Evolutionary conservation across 2,888 invertebrate genomes (phyloP).

Genomic region (Dolichomitus sp.): DNA sequence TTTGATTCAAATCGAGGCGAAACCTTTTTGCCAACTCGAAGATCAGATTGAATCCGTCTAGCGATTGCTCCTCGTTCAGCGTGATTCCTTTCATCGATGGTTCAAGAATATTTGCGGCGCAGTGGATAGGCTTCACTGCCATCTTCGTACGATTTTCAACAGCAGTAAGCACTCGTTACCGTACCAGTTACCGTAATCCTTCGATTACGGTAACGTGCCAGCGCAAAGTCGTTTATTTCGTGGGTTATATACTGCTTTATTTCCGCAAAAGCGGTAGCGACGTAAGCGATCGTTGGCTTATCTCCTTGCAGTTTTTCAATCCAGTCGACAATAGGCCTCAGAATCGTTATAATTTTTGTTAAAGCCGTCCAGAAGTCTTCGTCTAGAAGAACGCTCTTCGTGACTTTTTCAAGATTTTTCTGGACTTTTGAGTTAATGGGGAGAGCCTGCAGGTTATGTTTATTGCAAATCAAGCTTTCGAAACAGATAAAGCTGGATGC

Average conservation of each 20-base stretch:
- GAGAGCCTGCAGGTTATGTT: neutral
- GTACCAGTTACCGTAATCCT: no score
- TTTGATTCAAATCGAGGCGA: conserved; percentile 3
- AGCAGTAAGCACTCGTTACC: conserved; percentile 11
- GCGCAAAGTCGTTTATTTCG: conserved; percentile 16
- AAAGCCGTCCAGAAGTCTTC: no score
- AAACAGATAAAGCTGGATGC: conserved; percentile 56
- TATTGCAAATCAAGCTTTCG: conserved; percentile 53
- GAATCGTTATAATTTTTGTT: no score
- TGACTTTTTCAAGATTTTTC: no score
- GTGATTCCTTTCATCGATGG: conserved; percentile 1
- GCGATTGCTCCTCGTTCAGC: conserved; percentile 32
- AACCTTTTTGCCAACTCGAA: conserved; percentile 23
- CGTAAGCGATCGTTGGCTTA: no score
- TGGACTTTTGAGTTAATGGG: no score
- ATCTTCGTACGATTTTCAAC: conserved; percentile 44
- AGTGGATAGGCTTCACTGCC: conserved; percentile 56
- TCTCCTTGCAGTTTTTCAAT: no score
- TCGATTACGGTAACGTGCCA: conserved; percentile 9
- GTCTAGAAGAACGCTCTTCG: no score
- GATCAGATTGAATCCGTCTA: conserved; percentile 14
- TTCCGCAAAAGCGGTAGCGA: neutral
- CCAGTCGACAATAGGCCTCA: no score
- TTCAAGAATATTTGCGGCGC: conserved; percentile 63
- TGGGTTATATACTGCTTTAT: conserved; percentile 30